Evolutionary conservation across 1,140 invertebrate genomes (phyloP).

Genomic region (Dinoponera quadriceps): DNA sequence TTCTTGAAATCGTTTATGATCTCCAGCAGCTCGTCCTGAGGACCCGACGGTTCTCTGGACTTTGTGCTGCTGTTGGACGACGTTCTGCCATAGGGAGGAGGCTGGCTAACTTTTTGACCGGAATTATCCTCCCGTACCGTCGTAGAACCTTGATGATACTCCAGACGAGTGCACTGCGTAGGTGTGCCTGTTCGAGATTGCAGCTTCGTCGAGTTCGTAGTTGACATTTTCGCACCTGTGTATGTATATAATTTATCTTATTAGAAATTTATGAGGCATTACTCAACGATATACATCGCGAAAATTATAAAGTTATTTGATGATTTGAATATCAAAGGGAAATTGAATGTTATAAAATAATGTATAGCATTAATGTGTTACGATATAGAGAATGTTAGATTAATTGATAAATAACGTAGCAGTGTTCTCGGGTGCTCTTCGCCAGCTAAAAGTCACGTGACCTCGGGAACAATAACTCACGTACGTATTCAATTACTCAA

Average conservation of each 20-base stretch:
- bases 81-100: constrained; percentile 62
- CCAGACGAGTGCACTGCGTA: constrained; percentile 62
- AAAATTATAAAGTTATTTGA: no score
- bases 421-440: no score
- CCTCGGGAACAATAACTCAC: no score
- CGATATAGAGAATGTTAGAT: no score
- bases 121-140: constrained; percentile 74
- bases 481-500: no score
- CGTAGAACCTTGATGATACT: constrained; percentile 50
- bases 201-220: constrained; percentile 27
- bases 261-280: not conserved
- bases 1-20: constrained; percentile 96
- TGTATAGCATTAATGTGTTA: no score
- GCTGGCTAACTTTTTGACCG: constrained; percentile 47
- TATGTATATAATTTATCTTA: not conserved
- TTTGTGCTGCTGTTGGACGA: constrained; percentile 70
- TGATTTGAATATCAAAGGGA: no score
- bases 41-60: constrained; percentile 78
- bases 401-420: no score
- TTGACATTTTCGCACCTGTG: constrained; percentile 64
- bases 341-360: no score
- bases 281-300: not conserved
- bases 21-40: constrained; percentile 92
- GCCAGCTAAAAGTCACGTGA: no score
- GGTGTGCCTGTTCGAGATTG: constrained; percentile 66